Evolutionary conservation across 2,113 vertebrate species (phyloP), one percentile per base, ranked within the genome.

Genomic region (Tragelaphus imberbis): DNA sequence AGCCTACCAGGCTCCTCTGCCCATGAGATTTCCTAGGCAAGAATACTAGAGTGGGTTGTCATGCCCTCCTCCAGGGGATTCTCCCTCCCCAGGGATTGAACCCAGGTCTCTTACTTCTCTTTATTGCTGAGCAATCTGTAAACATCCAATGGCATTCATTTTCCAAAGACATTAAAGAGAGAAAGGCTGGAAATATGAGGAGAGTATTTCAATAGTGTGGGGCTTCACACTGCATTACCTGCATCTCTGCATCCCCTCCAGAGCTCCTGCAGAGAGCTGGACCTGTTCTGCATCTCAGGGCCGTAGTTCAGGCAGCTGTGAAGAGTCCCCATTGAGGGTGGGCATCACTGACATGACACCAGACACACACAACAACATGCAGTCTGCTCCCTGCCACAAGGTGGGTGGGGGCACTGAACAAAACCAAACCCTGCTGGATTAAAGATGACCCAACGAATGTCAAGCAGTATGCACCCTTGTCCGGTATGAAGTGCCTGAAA

Each of bases 401-500:
- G 7, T 47, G 53, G 7, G 8, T 1, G 13, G 68, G 84, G 11
- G 14, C 71, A 56, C 63, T 77, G 49, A 53, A 84, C 28, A 71
- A 92, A 97, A 51, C 9, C 84, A 55, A 21, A 79, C 51, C 75
- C 47, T 44, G 16, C 19, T 21, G 0, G 36, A 13, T 75, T 92
- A 21, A 94, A 33, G 47, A 94, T 79, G 53, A 94, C 16, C 59
- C 58, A 95, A 25, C 36, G 28, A 97, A 95, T 49, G 53, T 15
- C 75, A 95, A 88, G 40, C 3, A 59, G 85, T 90, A 36, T 53
- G 61, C 68, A 97, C 53, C 1, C 4, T 53, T 59, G 5, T 84
- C 59, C 95, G 84, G 3, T 8, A 36, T 33, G 30, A 84, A 93
- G 75, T 21, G 44, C 7, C 68, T 85, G 25, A 84, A 68, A 87